Percentiles rank a stretch among this genome's conserved stretches.
These are phyloP conservation scores for Scomber colias DNA, from an alignment of 2,113 vertebrate genomes.

Conservation along the genomic window DNA sequence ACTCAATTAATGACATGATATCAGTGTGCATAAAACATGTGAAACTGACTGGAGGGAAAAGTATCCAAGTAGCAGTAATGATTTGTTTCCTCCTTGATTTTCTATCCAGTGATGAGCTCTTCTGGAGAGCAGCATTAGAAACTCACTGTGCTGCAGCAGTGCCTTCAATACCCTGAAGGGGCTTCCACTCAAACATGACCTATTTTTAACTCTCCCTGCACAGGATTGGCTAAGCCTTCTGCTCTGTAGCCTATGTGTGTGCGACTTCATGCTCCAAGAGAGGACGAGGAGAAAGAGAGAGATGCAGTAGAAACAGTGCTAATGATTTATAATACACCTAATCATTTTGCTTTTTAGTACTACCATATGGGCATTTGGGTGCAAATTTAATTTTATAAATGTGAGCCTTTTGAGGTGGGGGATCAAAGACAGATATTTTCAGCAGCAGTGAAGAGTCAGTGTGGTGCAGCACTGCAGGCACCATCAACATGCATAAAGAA, in stretches of 20 bases:
- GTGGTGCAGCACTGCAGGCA: constrained; percentile 60
- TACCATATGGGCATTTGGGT: not conserved
- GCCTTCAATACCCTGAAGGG: constrained; percentile 82
- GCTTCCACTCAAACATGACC: constrained; percentile 84
- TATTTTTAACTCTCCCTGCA: constrained; percentile 84
- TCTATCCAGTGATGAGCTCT: constrained; percentile 45
- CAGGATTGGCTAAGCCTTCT: constrained; percentile 78
- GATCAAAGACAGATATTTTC: not conserved
- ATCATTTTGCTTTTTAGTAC: constrained; percentile 34
- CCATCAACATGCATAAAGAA: constrained; percentile 74
- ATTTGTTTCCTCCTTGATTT: constrained; percentile 19
- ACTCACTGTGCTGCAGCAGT: constrained; percentile 70
- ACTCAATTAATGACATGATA: not conserved
- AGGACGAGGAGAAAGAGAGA: constrained; percentile 30
- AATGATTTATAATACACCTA: constrained; percentile 48
- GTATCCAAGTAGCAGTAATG: not conserved
- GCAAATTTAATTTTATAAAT: constrained; percentile 29
- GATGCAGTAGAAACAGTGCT: constrained; percentile 54
- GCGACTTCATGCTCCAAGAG: constrained; percentile 47
- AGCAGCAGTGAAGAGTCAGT: constrained; percentile 20
- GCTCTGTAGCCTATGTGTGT: constrained; percentile 69
- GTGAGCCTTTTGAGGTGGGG: not conserved
- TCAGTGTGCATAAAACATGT: not conserved
- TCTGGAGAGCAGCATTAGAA: constrained; percentile 62
- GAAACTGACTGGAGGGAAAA: constrained; percentile 13